phyloP scores from a whole-genome alignment of 2,113 vertebrate genomes.

The Epinephelus lanceolatus region DNA sequence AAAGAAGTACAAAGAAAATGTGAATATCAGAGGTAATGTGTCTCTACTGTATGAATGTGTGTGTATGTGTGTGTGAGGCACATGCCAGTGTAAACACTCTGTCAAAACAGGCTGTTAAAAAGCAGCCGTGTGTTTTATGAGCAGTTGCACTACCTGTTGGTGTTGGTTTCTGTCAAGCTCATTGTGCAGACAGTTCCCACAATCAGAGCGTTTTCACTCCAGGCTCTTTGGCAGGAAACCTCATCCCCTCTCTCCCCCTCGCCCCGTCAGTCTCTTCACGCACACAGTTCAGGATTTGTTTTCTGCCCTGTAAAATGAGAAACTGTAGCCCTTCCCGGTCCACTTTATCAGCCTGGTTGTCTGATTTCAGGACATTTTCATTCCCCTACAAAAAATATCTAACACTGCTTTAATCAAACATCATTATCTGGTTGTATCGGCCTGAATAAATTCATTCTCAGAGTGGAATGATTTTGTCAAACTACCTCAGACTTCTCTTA shows the following conservation, averaged over 20 bases:
- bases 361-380: background rate
- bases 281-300: background rate
- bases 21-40: background rate
- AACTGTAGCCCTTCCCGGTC: background rate
- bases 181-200: slow-evolving; percentile 51
- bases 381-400: background rate
- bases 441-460: background rate
- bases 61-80: background rate
- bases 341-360: slow-evolving; percentile 1
- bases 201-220: slow-evolving; percentile 35
- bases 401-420: no score
- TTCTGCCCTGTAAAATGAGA: slow-evolving; percentile 2
- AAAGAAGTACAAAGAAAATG: background rate
- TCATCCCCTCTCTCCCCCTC: slow-evolving; percentile 20
- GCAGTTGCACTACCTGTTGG: slow-evolving; percentile 59
- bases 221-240: slow-evolving; percentile 41
- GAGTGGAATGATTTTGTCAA: background rate
- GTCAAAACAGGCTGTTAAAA: slow-evolving; percentile 27
- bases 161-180: slow-evolving; percentile 59
- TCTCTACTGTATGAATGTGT: slow-evolving; percentile 2
- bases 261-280: slow-evolving; percentile 7
- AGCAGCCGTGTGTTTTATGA: slow-evolving; percentile 36
- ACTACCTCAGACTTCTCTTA: background rate
- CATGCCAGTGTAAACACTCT: slow-evolving; percentile 15
- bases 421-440: background rate